Conservation (phyloP, 2,113 vertebrate species). For the Chaetodon auriga region DNA sequence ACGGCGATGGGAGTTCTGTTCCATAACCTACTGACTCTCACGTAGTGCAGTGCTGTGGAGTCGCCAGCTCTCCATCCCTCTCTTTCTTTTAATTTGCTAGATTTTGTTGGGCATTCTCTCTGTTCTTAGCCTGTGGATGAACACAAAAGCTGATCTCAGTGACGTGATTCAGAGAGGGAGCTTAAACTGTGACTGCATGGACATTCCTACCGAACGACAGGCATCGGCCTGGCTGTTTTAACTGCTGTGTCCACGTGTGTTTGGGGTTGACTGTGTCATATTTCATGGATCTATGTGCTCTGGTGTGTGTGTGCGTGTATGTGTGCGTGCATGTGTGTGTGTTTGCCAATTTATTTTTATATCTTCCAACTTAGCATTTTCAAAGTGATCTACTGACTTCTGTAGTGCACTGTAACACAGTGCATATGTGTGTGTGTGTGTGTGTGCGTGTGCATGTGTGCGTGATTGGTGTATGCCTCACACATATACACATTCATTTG, state of each 20-base stretch:
- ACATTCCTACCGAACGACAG: slow-evolving; percentile 39
- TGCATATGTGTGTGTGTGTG: slow-evolving; percentile 6
- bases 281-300: neutral
- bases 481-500: too few relatives aligned
- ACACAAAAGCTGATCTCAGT: slow-evolving; percentile 4
- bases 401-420: neutral
- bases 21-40: neutral
- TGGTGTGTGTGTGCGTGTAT: too few relatives aligned
- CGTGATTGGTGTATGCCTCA: too few relatives aligned
- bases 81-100: neutral
- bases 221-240: neutral
- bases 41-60: neutral
- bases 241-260: neutral
- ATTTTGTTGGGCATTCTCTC: slow-evolving; percentile 4
- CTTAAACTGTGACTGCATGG: slow-evolving; percentile 10
- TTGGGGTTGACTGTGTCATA: neutral
- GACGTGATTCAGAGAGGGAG: slow-evolving; percentile 1
- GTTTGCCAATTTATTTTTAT: slow-evolving; percentile 22
- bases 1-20: neutral
- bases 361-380: slow-evolving; percentile 13
- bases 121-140: neutral
- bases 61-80: neutral
- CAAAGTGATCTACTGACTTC: slow-evolving; percentile 1
- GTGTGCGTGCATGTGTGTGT: neutral
- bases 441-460: slow-evolving; percentile 11